Evolutionary conservation across 2,888 invertebrate genomes (phyloP), one percentile per base, ranked within the genome.

Genomic region (Epirrita christyi): DNA sequence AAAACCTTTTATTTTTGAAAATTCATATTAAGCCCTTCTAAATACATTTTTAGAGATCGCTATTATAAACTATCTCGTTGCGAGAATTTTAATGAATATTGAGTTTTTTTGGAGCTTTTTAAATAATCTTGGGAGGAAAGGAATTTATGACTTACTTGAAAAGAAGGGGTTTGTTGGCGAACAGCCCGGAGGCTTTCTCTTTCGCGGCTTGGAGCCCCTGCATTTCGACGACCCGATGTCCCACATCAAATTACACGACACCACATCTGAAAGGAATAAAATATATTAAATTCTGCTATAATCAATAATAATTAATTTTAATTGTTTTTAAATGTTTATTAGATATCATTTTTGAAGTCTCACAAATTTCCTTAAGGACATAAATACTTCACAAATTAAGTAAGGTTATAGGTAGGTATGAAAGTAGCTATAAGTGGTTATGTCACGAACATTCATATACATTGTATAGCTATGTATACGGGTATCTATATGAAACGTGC

Each of bases 151-250:
- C 91, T 90, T 83, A 92, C 91, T 86, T 90, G 85, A 89, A 87
- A 47, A 88, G 75, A 71, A 88, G 83, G 73, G 89, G 91, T 80
- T 87, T 88, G 79, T 81, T 89, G 73, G 87, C 85, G 76, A 92
- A 89, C 63, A 92, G 85, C 77, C 90, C 89, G 38, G 91, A 86
- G 75, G 90, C 91, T 83, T 90, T 92, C 75, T 92, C 89, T 78
- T 92, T 92, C 78, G 91, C 91, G 82, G 91, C 88, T 66, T 83
- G 84, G 70, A 92, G 85, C 86, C 86, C 91, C 85, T 90, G 88
- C 91, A 92, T 91, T 77, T 74, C 73, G 76, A 76, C 70, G 70
- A 71, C 75, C 70, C 74, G 73, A 71, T 76, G 69, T 80, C 75
- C 88, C 80, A 74, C 91, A 89, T 90, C 81, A 85, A 88, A 79